A percentile compares a stretch with the other conserved stretches of the same genome.
phyloP scores from a whole-genome alignment of 2,113 vertebrate genomes.

The Casuarius casuarius region DNA sequence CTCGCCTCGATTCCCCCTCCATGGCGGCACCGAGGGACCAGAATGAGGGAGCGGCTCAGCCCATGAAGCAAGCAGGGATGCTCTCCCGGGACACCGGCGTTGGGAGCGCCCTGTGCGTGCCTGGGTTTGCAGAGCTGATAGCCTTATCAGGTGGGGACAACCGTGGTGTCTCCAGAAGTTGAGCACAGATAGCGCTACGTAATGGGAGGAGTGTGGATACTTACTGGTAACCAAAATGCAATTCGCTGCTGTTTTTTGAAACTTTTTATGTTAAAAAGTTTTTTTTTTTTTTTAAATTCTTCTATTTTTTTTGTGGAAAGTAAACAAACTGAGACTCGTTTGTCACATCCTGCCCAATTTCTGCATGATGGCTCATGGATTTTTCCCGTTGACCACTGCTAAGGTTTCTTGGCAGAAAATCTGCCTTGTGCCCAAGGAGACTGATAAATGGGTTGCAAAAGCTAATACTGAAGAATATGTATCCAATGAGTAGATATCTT shows the following conservation, averaged over 20 bases:
- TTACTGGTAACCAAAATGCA: not conserved
- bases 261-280: not conserved
- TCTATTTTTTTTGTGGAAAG: not conserved
- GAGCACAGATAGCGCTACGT: fast-evolving
- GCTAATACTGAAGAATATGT: not conserved
- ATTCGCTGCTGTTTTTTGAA: not conserved
- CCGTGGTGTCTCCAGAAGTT: not conserved
- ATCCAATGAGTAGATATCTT: not conserved
- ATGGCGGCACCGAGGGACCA: no score
- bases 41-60: fast-evolving
- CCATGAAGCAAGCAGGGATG: not conserved
- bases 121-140: not conserved
- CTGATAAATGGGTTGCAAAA: not conserved
- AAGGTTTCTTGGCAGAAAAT: not conserved
- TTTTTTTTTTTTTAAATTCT: not conserved
- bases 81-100: not conserved
- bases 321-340: not conserved
- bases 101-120: not conserved
- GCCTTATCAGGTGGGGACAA: not conserved
- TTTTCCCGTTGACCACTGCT: not conserved
- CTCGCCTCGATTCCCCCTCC: no score
- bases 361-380: not conserved
- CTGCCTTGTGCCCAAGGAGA: fast-evolving
- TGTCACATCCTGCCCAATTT: fast-evolving
- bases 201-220: not conserved